Conservation (phyloP, 2,888 invertebrate species). For the Byasa hedistus region DNA sequence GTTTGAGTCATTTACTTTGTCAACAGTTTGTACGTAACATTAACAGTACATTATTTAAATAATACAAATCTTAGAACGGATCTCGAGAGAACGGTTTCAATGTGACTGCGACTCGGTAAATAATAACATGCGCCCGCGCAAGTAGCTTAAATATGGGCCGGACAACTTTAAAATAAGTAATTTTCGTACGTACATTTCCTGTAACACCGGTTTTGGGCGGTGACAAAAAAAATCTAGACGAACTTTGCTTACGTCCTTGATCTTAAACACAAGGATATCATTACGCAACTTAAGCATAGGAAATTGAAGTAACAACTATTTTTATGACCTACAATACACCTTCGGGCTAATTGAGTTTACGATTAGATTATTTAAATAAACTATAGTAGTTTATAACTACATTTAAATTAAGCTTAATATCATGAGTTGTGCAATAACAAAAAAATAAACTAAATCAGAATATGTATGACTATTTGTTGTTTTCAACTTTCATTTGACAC, state of each 20-base stretch:
- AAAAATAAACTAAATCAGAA: no score
- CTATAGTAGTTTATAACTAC: no score
- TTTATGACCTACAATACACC: no score
- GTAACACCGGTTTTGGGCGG: constrained; percentile 32
- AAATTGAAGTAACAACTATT: constrained; percentile 1
- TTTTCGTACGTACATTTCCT: constrained; percentile 34
- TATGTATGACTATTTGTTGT: no score
- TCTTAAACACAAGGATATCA: constrained; percentile 27
- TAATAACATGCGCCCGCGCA: constrained; percentile 22
- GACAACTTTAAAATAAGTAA: constrained; percentile 31
- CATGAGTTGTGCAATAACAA: no score
- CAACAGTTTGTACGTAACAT: no score
- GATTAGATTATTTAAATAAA: no score
- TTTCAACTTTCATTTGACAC: not conserved
- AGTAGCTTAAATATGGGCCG: constrained; percentile 26
- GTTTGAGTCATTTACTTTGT: no score
- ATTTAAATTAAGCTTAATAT: no score
- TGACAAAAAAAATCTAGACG: constrained; percentile 25
- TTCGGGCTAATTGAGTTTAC: no score
- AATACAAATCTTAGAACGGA: not conserved
- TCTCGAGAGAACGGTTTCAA: constrained; percentile 5
- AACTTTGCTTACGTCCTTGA: constrained; percentile 23
- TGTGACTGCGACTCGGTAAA: constrained; percentile 6
- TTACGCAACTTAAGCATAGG: constrained; percentile 19
- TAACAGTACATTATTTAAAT: no score